These are phyloP conservation scores for Ypsolopha scabrella DNA, from an alignment of 2,888 invertebrate genomes.

Conservation along the genomic window DNA sequence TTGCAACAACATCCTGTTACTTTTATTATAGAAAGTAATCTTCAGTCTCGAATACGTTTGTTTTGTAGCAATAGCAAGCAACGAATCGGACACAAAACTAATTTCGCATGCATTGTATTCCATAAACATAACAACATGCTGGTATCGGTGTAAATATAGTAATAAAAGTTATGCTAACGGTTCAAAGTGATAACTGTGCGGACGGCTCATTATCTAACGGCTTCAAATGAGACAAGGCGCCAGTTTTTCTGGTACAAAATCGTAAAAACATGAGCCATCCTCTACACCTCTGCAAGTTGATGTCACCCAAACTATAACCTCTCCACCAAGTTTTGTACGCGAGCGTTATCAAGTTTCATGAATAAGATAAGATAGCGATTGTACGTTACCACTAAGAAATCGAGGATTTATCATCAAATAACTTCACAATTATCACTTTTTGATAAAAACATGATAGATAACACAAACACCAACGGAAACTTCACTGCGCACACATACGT, in stretches of 20 bases:
- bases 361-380: constrained; percentile 46
- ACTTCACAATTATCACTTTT: constrained; percentile 58
- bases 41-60: too few relatives aligned
- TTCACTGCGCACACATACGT: constrained; percentile 4
- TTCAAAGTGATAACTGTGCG: neutral
- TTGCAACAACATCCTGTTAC: too few relatives aligned
- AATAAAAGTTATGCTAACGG: neutral
- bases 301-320: constrained; percentile 38
- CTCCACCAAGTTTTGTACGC: constrained; percentile 29
- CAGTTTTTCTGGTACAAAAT: constrained; percentile 40
- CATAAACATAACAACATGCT: neutral
- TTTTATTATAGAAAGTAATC: too few relatives aligned
- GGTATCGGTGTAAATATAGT: neutral
- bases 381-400: constrained; percentile 56
- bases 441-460: constrained; percentile 62
- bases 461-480: constrained; percentile 41
- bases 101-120: too few relatives aligned
- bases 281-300: neutral
- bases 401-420: constrained; percentile 46
- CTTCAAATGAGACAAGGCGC: constrained; percentile 1
- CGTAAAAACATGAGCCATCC: constrained; percentile 45
- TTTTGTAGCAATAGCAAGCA: too few relatives aligned
- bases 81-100: too few relatives aligned
- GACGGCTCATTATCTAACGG: constrained; percentile 3
- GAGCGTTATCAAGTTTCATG: constrained; percentile 29